Percentiles rank a stretch among this genome's conserved stretches.
These are phyloP conservation scores for Cyrtodaria siliqua DNA, from an alignment of 2,888 invertebrate species.

Conservation along the genomic window DNA sequence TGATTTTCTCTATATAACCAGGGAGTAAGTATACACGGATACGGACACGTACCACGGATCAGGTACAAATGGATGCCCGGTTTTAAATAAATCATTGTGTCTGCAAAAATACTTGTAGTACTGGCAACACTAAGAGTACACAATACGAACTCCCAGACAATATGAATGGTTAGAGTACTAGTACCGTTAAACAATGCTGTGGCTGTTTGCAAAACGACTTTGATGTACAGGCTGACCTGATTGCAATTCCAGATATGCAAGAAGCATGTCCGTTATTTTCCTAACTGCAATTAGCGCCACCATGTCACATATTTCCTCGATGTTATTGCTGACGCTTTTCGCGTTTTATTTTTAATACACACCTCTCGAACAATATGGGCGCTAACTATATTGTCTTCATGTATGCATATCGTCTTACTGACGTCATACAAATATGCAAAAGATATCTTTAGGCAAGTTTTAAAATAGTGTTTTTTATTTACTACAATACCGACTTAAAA, in stretches of 20 bases:
- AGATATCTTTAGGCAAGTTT: background rate
- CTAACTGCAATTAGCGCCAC: constrained; percentile 9
- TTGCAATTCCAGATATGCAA: constrained; percentile 14
- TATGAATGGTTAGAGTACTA: no score
- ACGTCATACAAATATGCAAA: constrained; percentile 4
- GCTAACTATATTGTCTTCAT: background rate
- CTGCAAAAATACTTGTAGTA: no score
- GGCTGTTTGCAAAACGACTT: no score
- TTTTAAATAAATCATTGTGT: no score
- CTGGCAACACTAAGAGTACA: no score
- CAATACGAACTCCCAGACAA: no score
- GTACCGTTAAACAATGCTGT: no score
- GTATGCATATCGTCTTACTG: constrained; percentile 7
- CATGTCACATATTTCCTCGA: constrained; percentile 21
- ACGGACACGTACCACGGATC: no score
- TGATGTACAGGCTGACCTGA: no score
- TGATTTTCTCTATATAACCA: no score
- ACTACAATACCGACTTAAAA: constrained; percentile 1
- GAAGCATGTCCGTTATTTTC: constrained; percentile 1
- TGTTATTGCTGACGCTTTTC: constrained; percentile 1
- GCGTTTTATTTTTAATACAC: constrained; percentile 18
- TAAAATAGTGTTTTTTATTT: background rate
- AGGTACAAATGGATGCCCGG: no score
- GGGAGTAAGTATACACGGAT: no score
- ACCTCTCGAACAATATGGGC: constrained; percentile 16